Conservation (phyloP, 92 coral and sea anemone species). For the Plumapathes pennacea region DNA sequence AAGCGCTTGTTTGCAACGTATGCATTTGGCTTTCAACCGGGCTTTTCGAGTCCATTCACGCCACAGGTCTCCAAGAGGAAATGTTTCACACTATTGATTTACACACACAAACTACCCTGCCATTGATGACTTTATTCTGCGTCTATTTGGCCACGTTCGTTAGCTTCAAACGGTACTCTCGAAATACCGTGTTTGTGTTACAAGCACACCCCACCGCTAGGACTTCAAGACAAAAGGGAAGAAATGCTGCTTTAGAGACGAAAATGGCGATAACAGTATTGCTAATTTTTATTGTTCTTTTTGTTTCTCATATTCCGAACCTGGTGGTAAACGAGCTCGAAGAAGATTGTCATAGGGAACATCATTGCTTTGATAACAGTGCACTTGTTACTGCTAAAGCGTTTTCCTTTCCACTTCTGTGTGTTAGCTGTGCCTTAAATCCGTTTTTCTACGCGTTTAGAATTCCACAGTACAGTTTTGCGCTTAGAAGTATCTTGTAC, state of each 20-base stretch:
- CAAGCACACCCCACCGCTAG: slow-evolving; percentile 2
- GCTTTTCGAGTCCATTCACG: slow-evolving; percentile 54
- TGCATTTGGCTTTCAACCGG: slow-evolving; percentile 40
- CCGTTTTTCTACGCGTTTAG: slow-evolving; percentile 72
- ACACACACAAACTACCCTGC: slow-evolving; percentile 66
- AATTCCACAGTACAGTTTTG: slow-evolving; percentile 54
- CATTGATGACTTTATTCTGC: slow-evolving; percentile 20
- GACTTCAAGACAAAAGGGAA: slow-evolving; percentile 1
- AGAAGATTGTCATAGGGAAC: slow-evolving; percentile 22
- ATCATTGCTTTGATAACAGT: slow-evolving; percentile 12
- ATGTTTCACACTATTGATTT: slow-evolving; percentile 44
- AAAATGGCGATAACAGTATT: slow-evolving; percentile 47
- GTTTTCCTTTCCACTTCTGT: slow-evolving; percentile 43
- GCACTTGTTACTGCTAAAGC: slow-evolving; percentile 5
- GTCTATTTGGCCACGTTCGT: slow-evolving; percentile 49
- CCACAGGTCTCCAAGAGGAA: slow-evolving; percentile 10
- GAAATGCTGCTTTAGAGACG: slow-evolving; percentile 45
- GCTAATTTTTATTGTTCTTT: slow-evolving; percentile 38
- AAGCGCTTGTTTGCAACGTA: slow-evolving; percentile 23
- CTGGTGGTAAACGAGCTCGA: slow-evolving; percentile 31
- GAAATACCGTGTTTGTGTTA: slow-evolving; percentile 51
- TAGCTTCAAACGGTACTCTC: slow-evolving; percentile 51
- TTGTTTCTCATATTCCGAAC: slow-evolving; percentile 52
- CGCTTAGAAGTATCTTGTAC: too few species aligned
- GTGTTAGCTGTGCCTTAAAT: slow-evolving; percentile 50